Percentiles rank a stretch among this genome's conserved stretches.
Conservation (phyloP, 2,888 invertebrate genomes). For the Syritta pipiens region DNA sequence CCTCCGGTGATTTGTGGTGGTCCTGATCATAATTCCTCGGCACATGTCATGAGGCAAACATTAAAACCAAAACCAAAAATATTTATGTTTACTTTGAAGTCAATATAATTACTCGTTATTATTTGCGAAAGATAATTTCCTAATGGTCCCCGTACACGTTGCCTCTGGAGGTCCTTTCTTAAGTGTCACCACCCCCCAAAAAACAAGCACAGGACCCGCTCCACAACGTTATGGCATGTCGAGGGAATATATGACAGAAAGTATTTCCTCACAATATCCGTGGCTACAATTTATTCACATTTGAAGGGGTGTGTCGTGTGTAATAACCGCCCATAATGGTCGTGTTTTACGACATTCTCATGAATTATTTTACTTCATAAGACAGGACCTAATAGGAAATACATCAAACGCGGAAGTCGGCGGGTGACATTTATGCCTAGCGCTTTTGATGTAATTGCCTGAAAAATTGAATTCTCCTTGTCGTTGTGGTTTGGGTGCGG, state of each 20-base stretch:
- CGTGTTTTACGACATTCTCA: slow-evolving; percentile 47
- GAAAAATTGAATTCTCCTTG: slow-evolving; percentile 19
- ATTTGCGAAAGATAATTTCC: slow-evolving; percentile 55
- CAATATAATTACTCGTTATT: slow-evolving; percentile 56
- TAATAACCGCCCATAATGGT: slow-evolving; percentile 63
- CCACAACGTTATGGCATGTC: slow-evolving; percentile 51
- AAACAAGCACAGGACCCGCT: background rate
- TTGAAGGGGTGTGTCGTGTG: slow-evolving; percentile 49
- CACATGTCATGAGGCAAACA: slow-evolving; percentile 8
- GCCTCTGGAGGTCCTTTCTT: slow-evolving; percentile 16
- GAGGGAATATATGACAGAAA: slow-evolving; percentile 54
- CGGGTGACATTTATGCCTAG: slow-evolving; percentile 15
- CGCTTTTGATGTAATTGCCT: slow-evolving; percentile 45
- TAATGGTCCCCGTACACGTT: slow-evolving; percentile 39
- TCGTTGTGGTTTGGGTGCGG: background rate
- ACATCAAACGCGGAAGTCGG: slow-evolving; percentile 3
- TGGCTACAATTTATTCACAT: slow-evolving; percentile 57
- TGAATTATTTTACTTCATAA: slow-evolving; percentile 57
- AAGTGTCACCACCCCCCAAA: slow-evolving; percentile 5
- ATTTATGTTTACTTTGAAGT: slow-evolving; percentile 39
- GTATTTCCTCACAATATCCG: slow-evolving; percentile 55
- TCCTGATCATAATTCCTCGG: background rate
- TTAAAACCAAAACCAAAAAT: slow-evolving; percentile 18
- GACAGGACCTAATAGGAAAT: background rate
- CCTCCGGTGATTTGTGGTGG: slow-evolving; percentile 9